Evolutionary conservation across 2,797 vertebrate species (phyloP).

Genomic region (Dendrocincla fuliginosa): DNA sequence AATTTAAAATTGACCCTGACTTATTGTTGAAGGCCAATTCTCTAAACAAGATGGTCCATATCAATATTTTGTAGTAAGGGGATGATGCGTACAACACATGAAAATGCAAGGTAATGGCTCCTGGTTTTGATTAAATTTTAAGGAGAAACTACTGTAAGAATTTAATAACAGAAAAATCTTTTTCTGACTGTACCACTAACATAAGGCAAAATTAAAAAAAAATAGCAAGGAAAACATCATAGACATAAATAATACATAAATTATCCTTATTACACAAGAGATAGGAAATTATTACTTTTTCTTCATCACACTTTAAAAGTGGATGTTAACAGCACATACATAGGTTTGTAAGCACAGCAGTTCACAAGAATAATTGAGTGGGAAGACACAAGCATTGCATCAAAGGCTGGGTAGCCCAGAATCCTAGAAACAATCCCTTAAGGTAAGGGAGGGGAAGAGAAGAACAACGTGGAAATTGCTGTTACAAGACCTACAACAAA

Average conservation of each 20-base stretch:
- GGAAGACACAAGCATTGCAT: not conserved
- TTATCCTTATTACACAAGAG: not conserved
- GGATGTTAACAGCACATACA: not conserved
- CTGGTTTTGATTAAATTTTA: not conserved
- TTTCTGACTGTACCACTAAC: not conserved
- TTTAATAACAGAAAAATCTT: not conserved
- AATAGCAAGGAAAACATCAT: not conserved
- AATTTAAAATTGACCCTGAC: not conserved
- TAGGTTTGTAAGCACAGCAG: not conserved
- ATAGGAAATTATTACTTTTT: not conserved
- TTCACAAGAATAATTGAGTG: not conserved
- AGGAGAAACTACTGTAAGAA: not conserved
- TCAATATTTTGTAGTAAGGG: not conserved
- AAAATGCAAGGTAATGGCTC: not conserved
- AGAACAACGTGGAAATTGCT: fast-evolving
- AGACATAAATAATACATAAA: not conserved
- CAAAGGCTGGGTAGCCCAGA: fast-evolving
- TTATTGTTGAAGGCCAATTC: not conserved
- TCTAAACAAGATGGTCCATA: not conserved
- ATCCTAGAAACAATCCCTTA: not conserved
- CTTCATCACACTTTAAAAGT: not conserved
- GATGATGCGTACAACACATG: not conserved
- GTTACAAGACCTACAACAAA: not conserved
- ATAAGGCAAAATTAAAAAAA: not conserved
- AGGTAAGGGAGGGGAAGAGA: not conserved